phyloP scores from a whole-genome alignment of 2,113 vertebrate species.

The Chionis minor region DNA sequence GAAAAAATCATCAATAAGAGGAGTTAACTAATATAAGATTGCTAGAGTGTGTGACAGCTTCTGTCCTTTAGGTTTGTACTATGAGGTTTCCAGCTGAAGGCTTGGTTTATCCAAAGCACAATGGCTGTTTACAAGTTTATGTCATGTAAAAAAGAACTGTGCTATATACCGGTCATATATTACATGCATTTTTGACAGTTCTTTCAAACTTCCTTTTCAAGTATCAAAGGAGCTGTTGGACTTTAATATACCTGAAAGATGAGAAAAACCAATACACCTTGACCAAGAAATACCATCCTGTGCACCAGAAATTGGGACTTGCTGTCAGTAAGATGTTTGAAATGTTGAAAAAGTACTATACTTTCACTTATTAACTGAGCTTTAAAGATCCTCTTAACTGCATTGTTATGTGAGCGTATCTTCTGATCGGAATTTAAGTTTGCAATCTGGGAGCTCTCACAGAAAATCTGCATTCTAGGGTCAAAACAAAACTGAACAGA shows the following conservation, averaged over 20 bases:
- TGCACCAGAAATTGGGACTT: neutral
- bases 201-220: neutral
- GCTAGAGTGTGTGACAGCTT: neutral
- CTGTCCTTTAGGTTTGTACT: neutral
- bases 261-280: neutral
- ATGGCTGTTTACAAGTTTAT: neutral
- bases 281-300: neutral
- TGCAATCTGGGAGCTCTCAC: neutral
- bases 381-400: neutral
- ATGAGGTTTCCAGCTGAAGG: neutral
- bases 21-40: neutral
- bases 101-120: neutral
- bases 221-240: neutral
- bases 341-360: neutral
- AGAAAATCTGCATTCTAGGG: neutral
- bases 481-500: neutral
- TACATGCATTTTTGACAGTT: neutral
- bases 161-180: neutral
- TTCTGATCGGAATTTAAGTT: neutral
- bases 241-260: neutral
- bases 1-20: neutral
- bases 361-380: neutral
- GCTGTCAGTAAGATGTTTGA: neutral
- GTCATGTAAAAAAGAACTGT: neutral
- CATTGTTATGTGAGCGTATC: neutral